Base-by-base conservation (phyloP, 1,140 invertebrate genomes). In the Drosophila albomicans region DNA sequence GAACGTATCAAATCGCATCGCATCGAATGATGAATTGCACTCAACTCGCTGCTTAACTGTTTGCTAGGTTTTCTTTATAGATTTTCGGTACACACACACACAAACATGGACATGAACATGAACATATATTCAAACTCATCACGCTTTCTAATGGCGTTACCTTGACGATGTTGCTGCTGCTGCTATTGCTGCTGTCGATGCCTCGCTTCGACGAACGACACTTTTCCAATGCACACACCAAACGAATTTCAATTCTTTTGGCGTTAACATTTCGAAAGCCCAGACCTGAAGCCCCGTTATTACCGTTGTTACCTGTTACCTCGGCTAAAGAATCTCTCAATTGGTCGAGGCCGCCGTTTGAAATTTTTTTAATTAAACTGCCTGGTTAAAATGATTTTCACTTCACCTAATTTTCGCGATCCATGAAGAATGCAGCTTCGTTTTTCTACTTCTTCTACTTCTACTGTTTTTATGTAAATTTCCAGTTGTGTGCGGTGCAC, bases 341-440 rank as follows among this genome's bases (percentile, higher is more conserved):
- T 75, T 75, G 73, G 61, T 52, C 46, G 66, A 25, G 41, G 49
- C 41, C 16, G 16, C 28, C 51, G 25, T 43, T 61, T 54, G 13
- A 51, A 38, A 13, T 68, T 30, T 68, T 86, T 86, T 85, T 84
- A 85, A 86, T 85, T 86, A 86, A 75, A 70, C 58, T 41, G 74
- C 81, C 67, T 25, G 20, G 73, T 75, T 64, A 57, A 66, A 81
- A 81, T 78, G 41, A 73, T 85, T 84, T 85, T 85, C 78, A 85
- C 75, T 87, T 82, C 57, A 81, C 75, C 78, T 59, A 64, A 73
- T 78, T 82, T 74, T 69, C 45, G 73, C 68, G 51, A 72, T 57
- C 57, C 74, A 62, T 64, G 59, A 58, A 70, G 64, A 75, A 70
- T 70, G 73, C 59, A 64, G 38, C 52, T 28, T 30, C 35, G 32